Conservation (phyloP, 2,113 vertebrate genomes). For the Labrus mixtus region DNA sequence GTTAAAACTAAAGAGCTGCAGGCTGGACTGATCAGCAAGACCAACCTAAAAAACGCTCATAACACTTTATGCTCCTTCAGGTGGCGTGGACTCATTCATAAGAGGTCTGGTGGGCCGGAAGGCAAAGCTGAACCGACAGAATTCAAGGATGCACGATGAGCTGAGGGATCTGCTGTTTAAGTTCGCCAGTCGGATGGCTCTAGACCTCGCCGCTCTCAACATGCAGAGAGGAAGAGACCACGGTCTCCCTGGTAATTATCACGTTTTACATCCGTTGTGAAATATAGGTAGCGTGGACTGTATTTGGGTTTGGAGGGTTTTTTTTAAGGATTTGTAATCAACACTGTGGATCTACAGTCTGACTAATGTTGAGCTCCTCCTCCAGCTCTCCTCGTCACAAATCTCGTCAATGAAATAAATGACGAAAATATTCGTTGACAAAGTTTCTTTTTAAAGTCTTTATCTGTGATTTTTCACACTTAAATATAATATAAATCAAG, state of each 20-base stretch:
- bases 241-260: conserved; percentile 83
- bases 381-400: too few species aligned
- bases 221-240: conserved; percentile 88
- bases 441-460: too few species aligned
- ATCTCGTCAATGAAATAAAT: too few species aligned
- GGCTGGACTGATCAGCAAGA: not conserved
- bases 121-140: conserved; percentile 86
- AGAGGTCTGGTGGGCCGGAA: conserved; percentile 81
- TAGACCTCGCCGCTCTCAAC: conserved; percentile 87
- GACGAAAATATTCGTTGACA: too few species aligned
- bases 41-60: not conserved
- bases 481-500: too few species aligned
- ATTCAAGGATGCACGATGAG: conserved; percentile 83
- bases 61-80: conserved; percentile 58
- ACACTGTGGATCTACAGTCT: not conserved
- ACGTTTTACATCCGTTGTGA: too few species aligned
- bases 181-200: conserved; percentile 56
- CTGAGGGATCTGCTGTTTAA: conserved; percentile 86
- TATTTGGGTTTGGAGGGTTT: too few species aligned
- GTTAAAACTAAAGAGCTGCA: too few species aligned
- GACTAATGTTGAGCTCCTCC: too few species aligned
- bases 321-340: not conserved
- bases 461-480: too few species aligned
- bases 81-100: conserved; percentile 87
- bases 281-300: too few species aligned